Evolutionary conservation across 2,888 invertebrate species (phyloP), one percentile per base, ranked within the genome.

Genomic region (Stratiomys singularior): DNA sequence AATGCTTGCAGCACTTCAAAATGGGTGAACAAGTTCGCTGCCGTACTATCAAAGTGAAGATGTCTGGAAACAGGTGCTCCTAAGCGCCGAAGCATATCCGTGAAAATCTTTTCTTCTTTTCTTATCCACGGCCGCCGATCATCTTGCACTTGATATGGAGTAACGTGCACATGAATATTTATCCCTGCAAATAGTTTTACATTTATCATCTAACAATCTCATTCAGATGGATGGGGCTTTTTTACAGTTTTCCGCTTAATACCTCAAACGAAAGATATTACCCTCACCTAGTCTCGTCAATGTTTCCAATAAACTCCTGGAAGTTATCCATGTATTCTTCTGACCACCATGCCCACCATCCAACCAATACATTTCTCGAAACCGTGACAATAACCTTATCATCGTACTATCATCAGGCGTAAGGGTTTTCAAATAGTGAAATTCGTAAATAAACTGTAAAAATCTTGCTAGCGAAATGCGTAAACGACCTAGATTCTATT

Each of bases 321-420:
- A 91, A 0, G 94, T 95, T 81, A 96, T 92, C 95, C 96, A 97
- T 25, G 96, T 95, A 86, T 95, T 93, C 85, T 93, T 92, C 77
- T 92, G 92, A 18, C 96, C 97, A n/a, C 93, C 92, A 87, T 97
- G 96, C 0, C 96, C 96, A 1, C 96, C 96, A 87, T 97, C 96
- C 83, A 97, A 86, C 96, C 96, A 97, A 87, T 93, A 95, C 91
- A 97, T 93, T 81, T 91, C 90, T 81, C 89, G 89, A 74, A 97
- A 92, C 77, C 90, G 89, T 18, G 89, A 89, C n/a, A 93, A 89
- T 81, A 94, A 88, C 80, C 89, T 89, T 85, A 90, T 89, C 88
- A 91, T 90, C 69, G 90, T 90, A 79, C 88, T 87, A 82, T 92
- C 92, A 52, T 90, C 89, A 0, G 92, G 90, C 72, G 92, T 91